phyloP scores from a whole-genome alignment of 2,113 vertebrate species.

The Miniopterus natalensis region DNA sequence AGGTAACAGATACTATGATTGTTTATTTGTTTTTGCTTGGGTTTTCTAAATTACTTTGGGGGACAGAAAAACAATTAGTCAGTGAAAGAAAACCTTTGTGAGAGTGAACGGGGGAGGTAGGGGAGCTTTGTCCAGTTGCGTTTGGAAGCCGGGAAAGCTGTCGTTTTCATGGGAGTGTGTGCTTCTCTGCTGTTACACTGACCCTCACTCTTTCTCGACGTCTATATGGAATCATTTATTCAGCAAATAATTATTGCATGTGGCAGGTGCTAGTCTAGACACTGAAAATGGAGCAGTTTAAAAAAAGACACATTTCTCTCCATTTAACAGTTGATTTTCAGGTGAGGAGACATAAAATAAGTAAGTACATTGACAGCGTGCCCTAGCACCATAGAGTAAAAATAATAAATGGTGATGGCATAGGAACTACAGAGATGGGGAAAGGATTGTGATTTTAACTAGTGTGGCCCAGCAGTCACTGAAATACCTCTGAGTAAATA shows the following conservation, averaged over 20 bases:
- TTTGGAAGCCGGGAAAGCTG: background rate
- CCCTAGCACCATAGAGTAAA: background rate
- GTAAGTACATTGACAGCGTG: background rate
- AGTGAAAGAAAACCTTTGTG: slow-evolving; percentile 46
- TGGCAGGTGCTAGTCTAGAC: background rate
- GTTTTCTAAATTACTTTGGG: slow-evolving; percentile 28
- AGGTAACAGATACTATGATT: background rate
- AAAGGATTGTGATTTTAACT: background rate
- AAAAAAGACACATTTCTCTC: background rate
- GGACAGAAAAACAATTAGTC: slow-evolving; percentile 20
- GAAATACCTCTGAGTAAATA: background rate
- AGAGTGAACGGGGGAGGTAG: background rate
- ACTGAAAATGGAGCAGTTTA: background rate
- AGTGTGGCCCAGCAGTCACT: background rate
- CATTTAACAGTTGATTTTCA: slow-evolving; percentile 46
- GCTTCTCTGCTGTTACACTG: background rate
- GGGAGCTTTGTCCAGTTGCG: background rate
- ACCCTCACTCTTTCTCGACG: background rate
- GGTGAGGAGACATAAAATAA: background rate
- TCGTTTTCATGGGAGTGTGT: slow-evolving; percentile 19
- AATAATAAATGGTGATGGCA: background rate
- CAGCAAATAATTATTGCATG: slow-evolving; percentile 4
- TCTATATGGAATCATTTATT: slow-evolving; percentile 22
- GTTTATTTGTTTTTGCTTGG: slow-evolving; percentile 29
- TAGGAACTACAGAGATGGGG: background rate